Evolutionary conservation across 2,113 vertebrate genomes (phyloP).

Genomic region (Epinephelus moara): DNA sequence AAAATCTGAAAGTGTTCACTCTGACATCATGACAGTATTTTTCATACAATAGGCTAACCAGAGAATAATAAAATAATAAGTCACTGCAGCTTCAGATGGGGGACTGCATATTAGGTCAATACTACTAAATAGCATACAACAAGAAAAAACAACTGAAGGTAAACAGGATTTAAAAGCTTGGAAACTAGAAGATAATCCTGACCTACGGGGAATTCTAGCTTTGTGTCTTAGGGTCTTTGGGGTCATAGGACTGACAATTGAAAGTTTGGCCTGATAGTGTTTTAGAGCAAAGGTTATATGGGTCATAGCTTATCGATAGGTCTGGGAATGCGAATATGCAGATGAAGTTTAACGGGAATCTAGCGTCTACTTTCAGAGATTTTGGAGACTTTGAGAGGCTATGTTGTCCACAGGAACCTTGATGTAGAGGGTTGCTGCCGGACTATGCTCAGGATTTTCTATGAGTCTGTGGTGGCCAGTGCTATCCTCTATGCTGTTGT

Average conservation of each 20-base stretch:
- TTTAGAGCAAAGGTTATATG: background rate
- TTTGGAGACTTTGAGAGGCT: slow-evolving; percentile 7
- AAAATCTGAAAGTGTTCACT: slow-evolving; percentile 31
- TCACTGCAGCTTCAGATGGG: background rate
- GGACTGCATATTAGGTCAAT: background rate
- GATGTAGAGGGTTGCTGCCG: background rate
- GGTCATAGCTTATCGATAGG: slow-evolving; percentile 39
- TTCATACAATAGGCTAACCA: background rate
- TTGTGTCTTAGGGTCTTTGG: background rate
- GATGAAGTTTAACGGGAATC: slow-evolving; percentile 17
- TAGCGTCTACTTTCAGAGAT: background rate
- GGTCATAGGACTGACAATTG: slow-evolving; percentile 20
- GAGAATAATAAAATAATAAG: background rate
- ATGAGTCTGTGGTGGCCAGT: no score
- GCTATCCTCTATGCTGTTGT: no score
- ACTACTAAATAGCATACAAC: background rate
- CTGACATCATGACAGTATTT: slow-evolving; percentile 13
- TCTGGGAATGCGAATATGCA: slow-evolving; percentile 30
- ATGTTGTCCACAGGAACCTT: no score
- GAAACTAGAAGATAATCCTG: background rate
- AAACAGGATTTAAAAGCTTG: background rate
- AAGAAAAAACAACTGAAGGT: background rate
- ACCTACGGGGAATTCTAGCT: background rate
- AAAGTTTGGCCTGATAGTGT: slow-evolving; percentile 25
- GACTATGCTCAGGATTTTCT: no score